Evolutionary conservation across 37 sponge, comb jelly and placozoan genomes (phyloP).

Genomic region (Cladorhizidae sp.): DNA sequence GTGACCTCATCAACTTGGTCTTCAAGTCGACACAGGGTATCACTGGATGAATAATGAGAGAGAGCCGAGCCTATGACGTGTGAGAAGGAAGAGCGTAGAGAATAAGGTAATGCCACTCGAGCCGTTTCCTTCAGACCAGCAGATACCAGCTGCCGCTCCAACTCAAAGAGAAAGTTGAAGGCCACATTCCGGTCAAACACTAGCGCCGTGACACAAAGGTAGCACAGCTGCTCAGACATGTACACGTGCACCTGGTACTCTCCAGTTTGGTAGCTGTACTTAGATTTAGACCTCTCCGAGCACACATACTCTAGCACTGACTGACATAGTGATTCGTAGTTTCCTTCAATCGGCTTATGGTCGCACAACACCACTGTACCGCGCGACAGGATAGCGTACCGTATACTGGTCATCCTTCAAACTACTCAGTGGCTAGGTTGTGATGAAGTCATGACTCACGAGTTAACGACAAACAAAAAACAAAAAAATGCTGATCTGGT

Average conservation of each 20-base stretch:
- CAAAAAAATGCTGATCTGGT: too few relatives aligned
- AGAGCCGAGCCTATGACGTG: background rate
- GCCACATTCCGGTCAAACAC: slow-evolving; percentile 25
- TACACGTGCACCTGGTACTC: slow-evolving; percentile 3
- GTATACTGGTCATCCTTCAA: too few relatives aligned
- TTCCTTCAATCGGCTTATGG: background rate
- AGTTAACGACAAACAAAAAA: too few relatives aligned
- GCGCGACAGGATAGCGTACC: background rate
- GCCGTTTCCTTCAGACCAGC: slow-evolving; percentile 12
- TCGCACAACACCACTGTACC: background rate
- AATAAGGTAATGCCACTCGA: slow-evolving; percentile 1
- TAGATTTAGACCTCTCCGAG: background rate
- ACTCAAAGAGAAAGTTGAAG: slow-evolving; percentile 1
- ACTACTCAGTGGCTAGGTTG: too few relatives aligned
- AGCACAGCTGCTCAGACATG: background rate
- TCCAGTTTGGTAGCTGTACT: slow-evolving; percentile 22
- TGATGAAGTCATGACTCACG: too few relatives aligned
- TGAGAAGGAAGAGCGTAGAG: slow-evolving; percentile 1
- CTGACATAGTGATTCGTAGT: background rate
- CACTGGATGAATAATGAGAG: background rate
- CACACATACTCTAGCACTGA: background rate
- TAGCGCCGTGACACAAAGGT: slow-evolving; percentile 19
- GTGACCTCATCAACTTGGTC: slow-evolving; percentile 9
- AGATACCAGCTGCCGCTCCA: background rate
- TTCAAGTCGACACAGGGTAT: background rate